phyloP scores from a whole-genome alignment of 2,797 vertebrate genomes.

The Phoeniculus purpureus region DNA sequence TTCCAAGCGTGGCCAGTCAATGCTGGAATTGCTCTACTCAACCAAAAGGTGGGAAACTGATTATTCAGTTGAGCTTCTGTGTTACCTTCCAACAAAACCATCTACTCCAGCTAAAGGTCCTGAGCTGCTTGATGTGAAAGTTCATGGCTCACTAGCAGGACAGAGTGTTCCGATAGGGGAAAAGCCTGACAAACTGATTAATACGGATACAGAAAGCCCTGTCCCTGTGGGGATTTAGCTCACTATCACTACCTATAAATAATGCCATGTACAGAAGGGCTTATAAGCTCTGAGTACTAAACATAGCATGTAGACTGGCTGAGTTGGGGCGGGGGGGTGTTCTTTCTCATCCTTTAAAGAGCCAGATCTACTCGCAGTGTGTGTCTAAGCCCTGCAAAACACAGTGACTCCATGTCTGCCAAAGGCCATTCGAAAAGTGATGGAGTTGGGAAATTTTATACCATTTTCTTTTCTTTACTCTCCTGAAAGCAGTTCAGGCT shows the following conservation, averaged over 20 bases:
- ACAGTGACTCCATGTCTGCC: neutral
- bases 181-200: constrained; percentile 46
- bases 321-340: neutral
- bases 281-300: constrained; percentile 60
- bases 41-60: neutral
- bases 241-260: constrained; percentile 61
- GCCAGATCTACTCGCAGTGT: neutral
- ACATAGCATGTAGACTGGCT: neutral
- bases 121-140: neutral
- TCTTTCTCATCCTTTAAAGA: constrained; percentile 3
- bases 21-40: neutral
- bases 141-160: neutral
- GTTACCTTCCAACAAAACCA: neutral
- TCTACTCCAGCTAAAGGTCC: neutral
- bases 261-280: constrained; percentile 38
- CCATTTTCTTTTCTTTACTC: neutral
- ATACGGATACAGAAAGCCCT: constrained; percentile 30
- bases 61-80: neutral
- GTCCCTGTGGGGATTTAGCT: constrained; percentile 36
- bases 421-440: neutral
- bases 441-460: neutral
- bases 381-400: neutral
- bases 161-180: neutral
- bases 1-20: neutral
- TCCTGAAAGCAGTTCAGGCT: neutral